Base-by-base conservation (phyloP, 1,140 invertebrate species). In the Ips nitidus region DNA sequence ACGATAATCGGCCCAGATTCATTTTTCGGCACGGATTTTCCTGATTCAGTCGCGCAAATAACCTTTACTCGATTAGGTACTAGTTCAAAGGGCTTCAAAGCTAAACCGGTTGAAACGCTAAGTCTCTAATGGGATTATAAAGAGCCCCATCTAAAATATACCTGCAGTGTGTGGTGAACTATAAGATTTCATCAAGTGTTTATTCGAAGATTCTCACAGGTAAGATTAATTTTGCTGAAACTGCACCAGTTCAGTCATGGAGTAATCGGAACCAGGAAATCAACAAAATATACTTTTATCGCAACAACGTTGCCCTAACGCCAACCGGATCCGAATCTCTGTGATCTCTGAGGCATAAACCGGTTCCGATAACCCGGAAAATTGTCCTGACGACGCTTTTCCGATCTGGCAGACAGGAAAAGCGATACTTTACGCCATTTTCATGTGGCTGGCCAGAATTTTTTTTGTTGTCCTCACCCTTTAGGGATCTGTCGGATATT, bases 341-440 rank as follows among this genome's bases (percentile, higher is more conserved):
- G 66, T 68, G 66, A 68, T 68, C 66, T 60, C 4, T 43, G n/a
- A 38, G 22, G 66, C 66, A 68, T 58, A 42, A 68, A 60, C 47
- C 58, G 57, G 38, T 59, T 52, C 58, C 57, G 57, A 61, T 61
- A 68, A 68, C 66, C 66, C 58, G 66, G 43, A 68, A 68, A 68
- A 68, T 68, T 68, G 58, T 68, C 58, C 56, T 7, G 57, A 43
- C 58, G 50, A 40, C 47, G 47, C 40, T 68, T 59, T 53, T 68
- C 66, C 66, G 57, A 50, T 61, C 66, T 68, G 66, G 7, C 66
- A 61, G 66, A 68, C 50, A 52, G 66, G 65, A 67, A 67, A 67
- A 59, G 55, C 65, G 65, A 58, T 67, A 58, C 55, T 67, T 67
- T 67, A 41, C 65, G 55, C 65, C 65, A 68, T 68, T 61, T 55